phyloP scores from a whole-genome alignment of 2,888 invertebrate species.

The Gandaritis pyraliata region DNA sequence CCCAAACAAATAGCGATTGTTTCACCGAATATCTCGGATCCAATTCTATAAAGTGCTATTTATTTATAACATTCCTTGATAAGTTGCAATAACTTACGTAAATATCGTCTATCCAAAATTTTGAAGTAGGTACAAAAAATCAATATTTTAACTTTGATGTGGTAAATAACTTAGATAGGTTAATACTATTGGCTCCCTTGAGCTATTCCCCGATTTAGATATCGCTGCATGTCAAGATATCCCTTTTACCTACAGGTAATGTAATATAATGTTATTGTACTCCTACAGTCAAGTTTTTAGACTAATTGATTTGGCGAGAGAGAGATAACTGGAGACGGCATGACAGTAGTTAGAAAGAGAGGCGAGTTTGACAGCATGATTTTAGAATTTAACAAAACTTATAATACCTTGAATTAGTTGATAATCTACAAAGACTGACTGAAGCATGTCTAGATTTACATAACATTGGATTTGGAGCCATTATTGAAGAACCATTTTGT shows the following conservation, averaged over 20 bases:
- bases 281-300: no score
- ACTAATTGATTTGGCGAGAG: no score
- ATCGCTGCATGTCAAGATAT: slow-evolving; percentile 14
- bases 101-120: no score
- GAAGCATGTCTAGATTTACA: slow-evolving; percentile 65
- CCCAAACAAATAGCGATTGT: no score
- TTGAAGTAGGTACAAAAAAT: no score
- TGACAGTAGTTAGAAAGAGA: slow-evolving; percentile 48
- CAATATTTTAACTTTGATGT: slow-evolving; percentile 2
- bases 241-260: slow-evolving; percentile 7
- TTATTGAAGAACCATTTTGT: slow-evolving; percentile 38
- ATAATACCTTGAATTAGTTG: slow-evolving; percentile 26
- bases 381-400: slow-evolving; percentile 42
- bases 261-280: slow-evolving; percentile 1
- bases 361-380: slow-evolving; percentile 53
- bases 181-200: slow-evolving; percentile 6
- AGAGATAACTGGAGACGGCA: slow-evolving; percentile 45
- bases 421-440: slow-evolving; percentile 62
- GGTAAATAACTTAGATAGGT: background rate
- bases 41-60: no score
- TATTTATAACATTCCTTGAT: no score
- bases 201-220: slow-evolving; percentile 18
- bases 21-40: no score
- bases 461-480: slow-evolving; percentile 49
- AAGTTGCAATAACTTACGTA: no score